Evolutionary conservation across 2,888 invertebrate species (phyloP).

Genomic region (Drosophila vallismaia): DNA sequence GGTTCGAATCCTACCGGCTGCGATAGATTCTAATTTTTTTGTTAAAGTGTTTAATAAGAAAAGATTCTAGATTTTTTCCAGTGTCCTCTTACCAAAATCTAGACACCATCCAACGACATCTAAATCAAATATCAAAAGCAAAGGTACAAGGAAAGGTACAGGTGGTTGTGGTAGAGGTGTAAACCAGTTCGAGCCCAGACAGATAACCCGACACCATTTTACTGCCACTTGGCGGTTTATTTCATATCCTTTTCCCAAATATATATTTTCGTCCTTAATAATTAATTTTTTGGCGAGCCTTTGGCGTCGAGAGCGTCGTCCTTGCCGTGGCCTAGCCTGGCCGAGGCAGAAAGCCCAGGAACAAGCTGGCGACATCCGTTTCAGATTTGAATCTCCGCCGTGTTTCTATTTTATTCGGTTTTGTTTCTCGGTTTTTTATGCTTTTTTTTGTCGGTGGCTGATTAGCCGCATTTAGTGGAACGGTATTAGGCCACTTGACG

Average conservation of each 20-base stretch:
- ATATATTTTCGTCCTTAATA: conserved; percentile 38
- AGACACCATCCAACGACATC: not conserved
- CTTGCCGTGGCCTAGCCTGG: conserved; percentile 6
- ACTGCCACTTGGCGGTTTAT: conserved; percentile 18
- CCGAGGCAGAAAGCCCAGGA: conserved; percentile 15
- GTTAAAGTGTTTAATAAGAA: not conserved
- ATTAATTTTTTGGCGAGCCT: conserved; percentile 44
- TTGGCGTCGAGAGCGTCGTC: conserved; percentile 19
- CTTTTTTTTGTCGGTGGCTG: conserved; percentile 57
- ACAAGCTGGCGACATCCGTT: conserved; percentile 67
- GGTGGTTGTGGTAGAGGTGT: conserved; percentile 14
- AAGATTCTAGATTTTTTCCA: not conserved
- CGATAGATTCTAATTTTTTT: conserved; percentile 37
- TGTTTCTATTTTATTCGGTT: too few relatives aligned
- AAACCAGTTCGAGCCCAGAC: conserved; percentile 8
- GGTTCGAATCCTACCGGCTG: conserved; percentile 84
- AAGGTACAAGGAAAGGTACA: not conserved
- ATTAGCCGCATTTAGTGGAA: conserved; percentile 77
- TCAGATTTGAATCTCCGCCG: conserved; percentile 63
- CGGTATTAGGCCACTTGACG: conserved; percentile 75
- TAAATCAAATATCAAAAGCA: conserved; percentile 9
- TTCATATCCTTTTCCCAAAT: conserved; percentile 22
- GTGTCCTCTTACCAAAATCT: not conserved
- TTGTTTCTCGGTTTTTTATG: not conserved
- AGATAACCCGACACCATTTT: not conserved